Evolutionary conservation across 2,888 invertebrate genomes (phyloP), one percentile per base, ranked within the genome.

Genomic region (Ophraella communa): DNA sequence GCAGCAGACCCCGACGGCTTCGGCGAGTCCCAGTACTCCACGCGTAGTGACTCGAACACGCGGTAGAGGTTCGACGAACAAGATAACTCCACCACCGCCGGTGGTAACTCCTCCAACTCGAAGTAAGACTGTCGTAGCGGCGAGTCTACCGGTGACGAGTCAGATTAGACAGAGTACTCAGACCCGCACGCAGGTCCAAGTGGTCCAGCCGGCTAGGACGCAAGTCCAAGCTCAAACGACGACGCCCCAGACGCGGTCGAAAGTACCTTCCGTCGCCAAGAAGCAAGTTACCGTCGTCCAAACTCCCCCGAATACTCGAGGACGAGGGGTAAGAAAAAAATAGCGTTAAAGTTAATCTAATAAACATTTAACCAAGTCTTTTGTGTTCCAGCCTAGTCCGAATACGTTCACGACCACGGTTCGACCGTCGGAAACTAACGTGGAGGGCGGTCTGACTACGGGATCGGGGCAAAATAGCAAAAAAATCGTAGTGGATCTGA

Each of bases 401-500:
- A 20, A 54, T 18, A 66, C 62, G n/a, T 52, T 64, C 1, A 62
- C 56, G 14, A 49, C 66, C 3, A 71, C 84, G 63, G 83, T 87
- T 33, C 86, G 90, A 1, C 91, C 91, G 0, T 89, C 91, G 0
- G 92, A 92, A 77, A 87, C 86, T 1, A 88, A 89, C 0, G 89
- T 91, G 2, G 87, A 91, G 14, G 92, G 92, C 11, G 92, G 92
- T 5, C 81, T 92, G 68, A 85, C 88, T 1, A 86, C 89, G 0
- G 90, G 89, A 10, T 18, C 21, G 4, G 20, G 11, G 7, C 18
- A 33, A 1, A 52, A 42, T 35, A 33, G 65, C 8, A 39, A 58
- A 64, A 72, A 72, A 0, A 81, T 86, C 3, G 84, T 89, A 8
- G 88, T 89, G 0, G 89, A 89, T 77, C 83, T 89, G 17, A 89